Evolutionary conservation across 2,113 vertebrate genomes (phyloP).

Genomic region (Bubo bubo): DNA sequence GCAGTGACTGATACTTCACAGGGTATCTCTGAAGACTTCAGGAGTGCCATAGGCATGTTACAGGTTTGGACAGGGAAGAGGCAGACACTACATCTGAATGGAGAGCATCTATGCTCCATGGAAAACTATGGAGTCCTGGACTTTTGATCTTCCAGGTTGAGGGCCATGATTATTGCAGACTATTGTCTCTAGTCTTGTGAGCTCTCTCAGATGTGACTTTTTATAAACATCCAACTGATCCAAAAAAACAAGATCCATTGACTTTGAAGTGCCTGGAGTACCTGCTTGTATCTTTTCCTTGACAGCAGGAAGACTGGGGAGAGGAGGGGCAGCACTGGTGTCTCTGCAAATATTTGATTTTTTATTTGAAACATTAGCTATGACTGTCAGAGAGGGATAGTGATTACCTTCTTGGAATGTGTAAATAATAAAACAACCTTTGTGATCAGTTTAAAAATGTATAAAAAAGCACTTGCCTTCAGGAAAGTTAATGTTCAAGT

Average conservation of each 20-base stretch:
- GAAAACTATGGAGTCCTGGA: background rate
- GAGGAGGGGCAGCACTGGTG: background rate
- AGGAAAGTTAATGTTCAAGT: constrained; percentile 43
- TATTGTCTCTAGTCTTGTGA: background rate
- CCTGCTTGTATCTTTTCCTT: background rate
- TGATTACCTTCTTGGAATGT: background rate
- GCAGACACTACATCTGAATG: background rate
- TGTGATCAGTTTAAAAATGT: constrained; percentile 5
- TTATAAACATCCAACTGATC: background rate
- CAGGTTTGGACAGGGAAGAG: background rate
- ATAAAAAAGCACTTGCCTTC: background rate
- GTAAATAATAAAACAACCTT: background rate
- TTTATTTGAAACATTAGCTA: background rate
- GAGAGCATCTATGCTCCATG: background rate
- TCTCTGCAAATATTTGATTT: background rate
- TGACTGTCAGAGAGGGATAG: background rate
- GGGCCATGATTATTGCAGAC: fast-evolving
- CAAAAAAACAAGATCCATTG: background rate
- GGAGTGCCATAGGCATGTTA: background rate
- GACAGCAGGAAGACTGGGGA: background rate
- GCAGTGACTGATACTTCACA: background rate
- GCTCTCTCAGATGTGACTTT: background rate
- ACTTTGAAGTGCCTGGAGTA: background rate
- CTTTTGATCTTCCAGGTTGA: background rate
- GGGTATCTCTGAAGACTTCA: background rate